Base-by-base conservation (phyloP, 2,888 invertebrate species). In the Oscheius onirici region DNA sequence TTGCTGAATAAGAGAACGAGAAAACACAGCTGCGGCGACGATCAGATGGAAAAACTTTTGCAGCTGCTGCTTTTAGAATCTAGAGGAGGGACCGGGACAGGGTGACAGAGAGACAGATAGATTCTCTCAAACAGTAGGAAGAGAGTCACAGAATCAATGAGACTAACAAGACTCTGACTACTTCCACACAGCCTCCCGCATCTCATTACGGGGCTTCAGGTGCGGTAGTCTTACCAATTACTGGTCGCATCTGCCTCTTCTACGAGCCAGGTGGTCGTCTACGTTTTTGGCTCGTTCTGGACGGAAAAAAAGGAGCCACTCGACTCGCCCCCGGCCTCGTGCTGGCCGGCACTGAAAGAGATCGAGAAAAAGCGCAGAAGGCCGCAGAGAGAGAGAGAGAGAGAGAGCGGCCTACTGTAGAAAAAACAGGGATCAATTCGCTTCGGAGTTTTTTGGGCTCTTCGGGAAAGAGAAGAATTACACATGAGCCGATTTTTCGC, bases 281-380 rank as follows among this genome's bases (percentile, higher is more conserved):
- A 13, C 52, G 61, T 28, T 58, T 55, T 55, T 55, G 54, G 54
- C 40, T 46, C 46, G 43, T 22, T 41, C 58, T 20, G 34, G 20
- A 11, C 6, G 41, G 58, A 58, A 58, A 58, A 63, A 63, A n/a
- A n/a, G n/a, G n/a, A n/a, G 49, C 34, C 24, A 20, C 58, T 22
- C 57, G 41, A 24, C 24, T 24, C 41, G 63, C 26, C 22, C 46
- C 22, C 44, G 17, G 26, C n/a, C 26, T 22, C 26, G 54, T 54
- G 54, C 54, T 24, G 46, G 49, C 44, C 49, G 63, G n/a, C 54
- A 66, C 66, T 40, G 52, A 40, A 54, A 28, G 34, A 3, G 49
- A 46, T 13, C 6, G 34, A 34, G 54, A 54, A 66, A 66, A 66
- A 66, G 28, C 43, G 51, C 44, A 17, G 22, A 15, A 46, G 41